Percentiles rank a stretch among this genome's conserved stretches.
phyloP scores from a whole-genome alignment of 2,888 invertebrate species.

The Zeuzera pyrina region DNA sequence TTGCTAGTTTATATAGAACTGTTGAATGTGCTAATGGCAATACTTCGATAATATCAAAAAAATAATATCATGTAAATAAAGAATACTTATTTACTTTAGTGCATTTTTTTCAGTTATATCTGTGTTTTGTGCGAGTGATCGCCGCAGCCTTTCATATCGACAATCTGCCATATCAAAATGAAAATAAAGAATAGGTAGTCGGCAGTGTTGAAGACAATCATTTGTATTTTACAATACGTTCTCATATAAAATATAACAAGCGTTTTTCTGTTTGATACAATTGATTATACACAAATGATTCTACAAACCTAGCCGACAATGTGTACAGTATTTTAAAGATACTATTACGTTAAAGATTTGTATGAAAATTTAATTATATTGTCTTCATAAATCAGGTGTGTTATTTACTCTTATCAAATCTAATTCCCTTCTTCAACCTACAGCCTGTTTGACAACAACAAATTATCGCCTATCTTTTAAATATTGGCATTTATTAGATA shows the following conservation, averaged over 20 bases:
- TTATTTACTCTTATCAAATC: too few relatives aligned
- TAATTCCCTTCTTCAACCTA: too few relatives aligned
- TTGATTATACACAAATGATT: constrained; percentile 41
- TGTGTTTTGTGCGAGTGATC: constrained; percentile 42
- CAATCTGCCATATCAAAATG: constrained; percentile 79
- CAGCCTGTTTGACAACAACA: too few relatives aligned
- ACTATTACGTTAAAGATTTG: constrained; percentile 85
- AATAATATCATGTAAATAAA: constrained; percentile 31
- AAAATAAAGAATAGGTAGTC: constrained; percentile 66
- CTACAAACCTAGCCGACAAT: constrained; percentile 47
- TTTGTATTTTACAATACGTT: constrained; percentile 28
- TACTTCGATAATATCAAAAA: constrained; percentile 34
- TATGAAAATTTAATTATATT: constrained; percentile 82
- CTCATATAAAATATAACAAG: constrained; percentile 5
- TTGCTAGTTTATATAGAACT: constrained; percentile 38
- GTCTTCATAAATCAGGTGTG: constrained; percentile 62
- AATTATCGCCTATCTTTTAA: too few relatives aligned
- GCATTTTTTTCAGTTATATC: constrained; percentile 58
- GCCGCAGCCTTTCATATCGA: constrained; percentile 74
- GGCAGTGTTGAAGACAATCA: constrained; percentile 48
- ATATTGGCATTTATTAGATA: too few relatives aligned
- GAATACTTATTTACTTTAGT: constrained; percentile 53
- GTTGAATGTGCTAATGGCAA: constrained; percentile 35
- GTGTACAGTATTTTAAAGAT: constrained; percentile 87
- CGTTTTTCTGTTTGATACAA: constrained; percentile 17